Evolutionary conservation across 2,113 vertebrate species (phyloP).

Genomic region (Anthoscopus minutus): DNA sequence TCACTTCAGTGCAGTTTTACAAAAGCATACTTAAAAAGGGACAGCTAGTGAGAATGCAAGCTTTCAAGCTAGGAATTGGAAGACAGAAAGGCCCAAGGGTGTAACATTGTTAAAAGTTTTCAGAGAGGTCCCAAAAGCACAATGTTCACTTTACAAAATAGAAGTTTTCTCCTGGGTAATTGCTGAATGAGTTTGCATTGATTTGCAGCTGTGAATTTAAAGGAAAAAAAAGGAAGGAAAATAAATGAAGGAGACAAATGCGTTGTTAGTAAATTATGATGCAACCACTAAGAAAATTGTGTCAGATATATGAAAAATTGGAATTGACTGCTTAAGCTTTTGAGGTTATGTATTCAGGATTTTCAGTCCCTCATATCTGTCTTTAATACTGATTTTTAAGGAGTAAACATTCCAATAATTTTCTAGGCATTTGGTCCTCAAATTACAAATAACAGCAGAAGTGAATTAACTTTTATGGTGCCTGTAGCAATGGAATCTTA

Average conservation of each 20-base stretch:
- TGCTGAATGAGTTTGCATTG: neutral
- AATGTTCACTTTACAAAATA: slow-evolving; percentile 24
- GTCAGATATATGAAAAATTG: neutral
- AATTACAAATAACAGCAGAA: neutral
- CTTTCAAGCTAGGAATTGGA: slow-evolving; percentile 22
- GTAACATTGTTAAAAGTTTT: slow-evolving; percentile 45
- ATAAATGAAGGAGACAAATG: neutral
- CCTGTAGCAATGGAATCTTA: neutral
- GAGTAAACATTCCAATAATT: neutral
- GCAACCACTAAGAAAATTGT: neutral
- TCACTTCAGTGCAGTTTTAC: slow-evolving; percentile 32
- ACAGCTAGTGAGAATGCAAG: slow-evolving; percentile 16
- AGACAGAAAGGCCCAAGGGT: slow-evolving; percentile 43
- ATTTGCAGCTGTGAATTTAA: slow-evolving; percentile 27
- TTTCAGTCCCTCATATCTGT: neutral
- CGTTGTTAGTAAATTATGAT: neutral
- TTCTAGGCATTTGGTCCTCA: neutral
- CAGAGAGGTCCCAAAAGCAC: slow-evolving; percentile 7
- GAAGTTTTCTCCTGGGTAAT: slow-evolving; percentile 39
- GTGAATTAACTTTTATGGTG: neutral
- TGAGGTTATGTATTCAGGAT: neutral
- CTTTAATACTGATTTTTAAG: neutral
- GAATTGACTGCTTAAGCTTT: neutral
- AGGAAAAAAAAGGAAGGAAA: neutral
- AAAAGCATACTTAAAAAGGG: slow-evolving; percentile 35